A percentile compares a stretch with the other conserved stretches of the same genome.
Conservation (phyloP, 1,140 invertebrate species). For the Mylabris phalerata region DNA sequence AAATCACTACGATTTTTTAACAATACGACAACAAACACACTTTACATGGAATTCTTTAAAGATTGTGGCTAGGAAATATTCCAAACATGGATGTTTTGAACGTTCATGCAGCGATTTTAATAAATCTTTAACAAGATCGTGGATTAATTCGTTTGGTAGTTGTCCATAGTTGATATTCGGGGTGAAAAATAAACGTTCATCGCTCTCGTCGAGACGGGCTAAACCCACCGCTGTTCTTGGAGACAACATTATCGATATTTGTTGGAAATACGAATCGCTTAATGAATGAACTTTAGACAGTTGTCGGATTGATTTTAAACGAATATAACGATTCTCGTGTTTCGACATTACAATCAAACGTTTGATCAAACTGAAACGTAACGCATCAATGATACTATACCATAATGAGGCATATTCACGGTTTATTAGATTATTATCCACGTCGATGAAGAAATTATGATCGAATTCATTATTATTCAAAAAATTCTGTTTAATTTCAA, state of each 20-base stretch:
- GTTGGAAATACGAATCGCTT: no score
- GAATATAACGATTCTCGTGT: slow-evolving; percentile 39
- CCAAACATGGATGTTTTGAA: slow-evolving; percentile 55
- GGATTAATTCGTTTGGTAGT: slow-evolving; percentile 28
- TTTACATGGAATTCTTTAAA: slow-evolving; percentile 52
- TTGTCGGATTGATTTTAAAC: slow-evolving; percentile 43
- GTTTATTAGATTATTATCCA: no score
- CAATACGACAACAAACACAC: not conserved
- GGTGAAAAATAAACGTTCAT: slow-evolving; percentile 50
- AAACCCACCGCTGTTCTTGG: slow-evolving; percentile 47
- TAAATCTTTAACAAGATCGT: slow-evolving; percentile 50
- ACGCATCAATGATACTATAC: no score
- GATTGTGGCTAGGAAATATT: slow-evolving; percentile 56
- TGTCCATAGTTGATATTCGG: no score
- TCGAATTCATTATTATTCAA: no score
- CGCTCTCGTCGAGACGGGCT: slow-evolving; percentile 50
- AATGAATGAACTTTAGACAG: slow-evolving; percentile 31
- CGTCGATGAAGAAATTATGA: no score
- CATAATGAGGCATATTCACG: no score
- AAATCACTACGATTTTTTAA: not conserved
- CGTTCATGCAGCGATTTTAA: slow-evolving; percentile 48
- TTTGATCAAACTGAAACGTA: slow-evolving; percentile 36
- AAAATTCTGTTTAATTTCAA: no score
- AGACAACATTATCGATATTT: no score
- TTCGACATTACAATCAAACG: slow-evolving; percentile 42